These are phyloP conservation scores for Lamellibrachia columna DNA, from an alignment of 2,888 invertebrate species.

Conservation along the genomic window DNA sequence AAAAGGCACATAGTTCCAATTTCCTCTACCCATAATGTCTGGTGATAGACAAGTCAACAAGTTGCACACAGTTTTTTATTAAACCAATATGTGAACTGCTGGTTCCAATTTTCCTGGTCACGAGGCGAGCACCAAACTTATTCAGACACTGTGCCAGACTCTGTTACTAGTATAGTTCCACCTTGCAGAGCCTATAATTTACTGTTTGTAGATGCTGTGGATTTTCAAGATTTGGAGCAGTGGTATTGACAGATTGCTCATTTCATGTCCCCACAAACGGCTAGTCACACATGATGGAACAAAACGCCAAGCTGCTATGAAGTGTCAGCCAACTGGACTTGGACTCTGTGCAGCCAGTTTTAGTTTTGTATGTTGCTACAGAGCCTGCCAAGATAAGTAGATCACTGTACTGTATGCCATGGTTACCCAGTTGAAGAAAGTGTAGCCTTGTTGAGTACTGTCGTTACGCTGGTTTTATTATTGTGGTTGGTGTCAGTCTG, in stretches of 20 bases:
- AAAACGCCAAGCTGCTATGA: not conserved
- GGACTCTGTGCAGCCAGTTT: not conserved
- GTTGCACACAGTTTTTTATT: too few species aligned
- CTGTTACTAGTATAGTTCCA: too few species aligned
- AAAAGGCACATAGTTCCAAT: too few species aligned
- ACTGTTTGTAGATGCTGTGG: not conserved
- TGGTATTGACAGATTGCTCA: not conserved
- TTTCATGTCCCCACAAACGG: not conserved
- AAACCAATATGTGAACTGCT: too few species aligned
- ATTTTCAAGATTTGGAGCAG: not conserved
- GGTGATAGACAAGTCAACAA: too few species aligned
- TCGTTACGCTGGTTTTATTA: not conserved
- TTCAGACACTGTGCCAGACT: too few species aligned
- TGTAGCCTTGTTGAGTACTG: not conserved
- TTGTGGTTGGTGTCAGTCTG: not conserved
- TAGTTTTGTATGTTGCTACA: not conserved
- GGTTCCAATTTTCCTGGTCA: too few species aligned
- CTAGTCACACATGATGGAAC: not conserved
- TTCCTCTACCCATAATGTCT: too few species aligned
- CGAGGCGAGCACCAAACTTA: too few species aligned
- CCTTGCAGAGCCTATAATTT: not conserved
- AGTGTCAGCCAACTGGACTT: not conserved
- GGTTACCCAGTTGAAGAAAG: not conserved
- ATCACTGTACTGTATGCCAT: not conserved
- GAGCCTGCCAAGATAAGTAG: conserved; percentile 3